These are phyloP conservation scores for Cyclophora punctaria DNA, from an alignment of 2,888 invertebrate genomes.

Conservation along the genomic window DNA sequence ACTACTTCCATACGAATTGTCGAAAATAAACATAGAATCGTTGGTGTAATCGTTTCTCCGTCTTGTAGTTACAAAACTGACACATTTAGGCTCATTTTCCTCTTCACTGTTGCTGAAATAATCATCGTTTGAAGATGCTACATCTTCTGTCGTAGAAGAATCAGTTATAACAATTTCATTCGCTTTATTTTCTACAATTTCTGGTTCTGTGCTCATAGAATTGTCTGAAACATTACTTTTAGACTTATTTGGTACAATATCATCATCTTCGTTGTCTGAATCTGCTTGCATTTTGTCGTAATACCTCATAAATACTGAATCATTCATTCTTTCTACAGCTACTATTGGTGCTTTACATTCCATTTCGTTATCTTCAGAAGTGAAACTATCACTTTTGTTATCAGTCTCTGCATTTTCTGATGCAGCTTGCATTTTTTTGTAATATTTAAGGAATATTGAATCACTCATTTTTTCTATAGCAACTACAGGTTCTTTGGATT, in stretches of 20 bases:
- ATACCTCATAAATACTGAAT: conserved; percentile 40
- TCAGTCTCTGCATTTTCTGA: conserved; percentile 1
- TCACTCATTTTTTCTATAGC: conserved; percentile 40
- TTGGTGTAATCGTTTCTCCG: conserved; percentile 42
- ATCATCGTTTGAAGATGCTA: conserved; percentile 17
- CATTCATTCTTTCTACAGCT: conserved; percentile 38
- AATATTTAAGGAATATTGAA: conserved; percentile 38
- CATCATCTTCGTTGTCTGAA: conserved; percentile 17
- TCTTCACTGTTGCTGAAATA: conserved; percentile 10
- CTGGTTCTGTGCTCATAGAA: conserved; percentile 10
- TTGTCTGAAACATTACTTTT: conserved; percentile 11
- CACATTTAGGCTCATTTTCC: conserved; percentile 14
- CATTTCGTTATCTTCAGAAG: conserved; percentile 2
- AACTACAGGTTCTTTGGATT: conserved; percentile 33
- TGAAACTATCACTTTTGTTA: conserved; percentile 4
- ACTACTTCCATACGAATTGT: conserved; percentile 37
- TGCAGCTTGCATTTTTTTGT: conserved; percentile 23
- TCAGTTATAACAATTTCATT: conserved; percentile 17
- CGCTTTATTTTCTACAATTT: conserved; percentile 12
- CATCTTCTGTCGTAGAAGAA: conserved; percentile 17
- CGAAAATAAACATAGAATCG: conserved; percentile 40
- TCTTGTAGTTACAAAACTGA: conserved; percentile 62
- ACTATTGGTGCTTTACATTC: conserved; percentile 30
- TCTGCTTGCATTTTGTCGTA: conserved; percentile 27
- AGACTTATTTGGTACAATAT: conserved; percentile 20